These are phyloP conservation scores for Pollenia angustigena DNA, from an alignment of 2,888 invertebrate genomes.

Conservation along the genomic window DNA sequence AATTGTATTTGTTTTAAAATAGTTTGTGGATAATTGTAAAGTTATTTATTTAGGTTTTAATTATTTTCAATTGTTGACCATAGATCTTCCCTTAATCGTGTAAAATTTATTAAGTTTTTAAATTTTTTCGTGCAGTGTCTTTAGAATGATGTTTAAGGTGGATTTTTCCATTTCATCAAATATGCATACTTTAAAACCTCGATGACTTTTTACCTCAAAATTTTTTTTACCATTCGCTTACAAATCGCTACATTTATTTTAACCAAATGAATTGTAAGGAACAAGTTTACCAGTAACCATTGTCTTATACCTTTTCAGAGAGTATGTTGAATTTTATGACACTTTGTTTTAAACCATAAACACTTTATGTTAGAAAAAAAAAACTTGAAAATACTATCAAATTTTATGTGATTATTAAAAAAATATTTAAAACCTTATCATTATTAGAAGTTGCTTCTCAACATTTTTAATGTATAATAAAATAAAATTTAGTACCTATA, in stretches of 20 bases:
- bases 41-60: constrained; percentile 17
- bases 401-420: constrained; percentile 59
- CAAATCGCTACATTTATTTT: constrained; percentile 20
- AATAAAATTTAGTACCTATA: constrained; percentile 1
- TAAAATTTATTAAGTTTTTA: not conserved
- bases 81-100: constrained; percentile 7
- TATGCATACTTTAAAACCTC: not conserved
- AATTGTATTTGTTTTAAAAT: constrained; percentile 59
- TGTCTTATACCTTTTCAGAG: constrained; percentile 29
- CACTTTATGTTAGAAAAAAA: constrained; percentile 56
- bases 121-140: not conserved
- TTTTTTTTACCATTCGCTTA: constrained; percentile 23
- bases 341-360: constrained; percentile 40
- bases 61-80: constrained; percentile 21
- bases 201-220: constrained; percentile 29
- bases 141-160: not conserved
- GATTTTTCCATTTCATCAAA: constrained; percentile 14
- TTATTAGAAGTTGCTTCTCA: constrained; percentile 63
- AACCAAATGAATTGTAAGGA: constrained; percentile 28
- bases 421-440: constrained; percentile 49
- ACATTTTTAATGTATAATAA: constrained; percentile 24
- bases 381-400: constrained; percentile 70
- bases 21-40: constrained; percentile 67
- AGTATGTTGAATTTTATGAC: constrained; percentile 48
- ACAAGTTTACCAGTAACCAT: not conserved